phyloP scores from a whole-genome alignment of 2,888 invertebrate species.

The Platycnemis pennipes region DNA sequence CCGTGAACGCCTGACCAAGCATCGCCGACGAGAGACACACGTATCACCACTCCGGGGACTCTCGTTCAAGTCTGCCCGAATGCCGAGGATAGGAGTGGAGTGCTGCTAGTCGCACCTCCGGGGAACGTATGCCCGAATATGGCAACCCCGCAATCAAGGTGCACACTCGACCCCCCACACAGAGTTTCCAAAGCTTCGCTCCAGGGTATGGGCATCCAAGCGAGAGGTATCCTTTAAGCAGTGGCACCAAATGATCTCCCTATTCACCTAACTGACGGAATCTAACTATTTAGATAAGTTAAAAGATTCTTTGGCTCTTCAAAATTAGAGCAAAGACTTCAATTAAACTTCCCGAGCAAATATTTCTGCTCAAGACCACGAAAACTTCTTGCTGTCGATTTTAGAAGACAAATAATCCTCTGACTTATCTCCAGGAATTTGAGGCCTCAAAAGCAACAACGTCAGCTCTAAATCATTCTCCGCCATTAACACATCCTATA shows the following conservation, averaged over 20 bases:
- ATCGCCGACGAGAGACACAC: not conserved
- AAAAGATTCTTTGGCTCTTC: too few species aligned
- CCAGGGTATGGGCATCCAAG: not conserved
- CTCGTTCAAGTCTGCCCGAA: not conserved
- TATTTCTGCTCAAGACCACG: too few species aligned
- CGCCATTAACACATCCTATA: not conserved
- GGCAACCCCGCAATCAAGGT: not conserved
- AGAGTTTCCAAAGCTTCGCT: not conserved
- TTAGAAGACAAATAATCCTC: not conserved
- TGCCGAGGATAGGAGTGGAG: not conserved
- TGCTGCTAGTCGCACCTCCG: not conserved
- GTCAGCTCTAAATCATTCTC: not conserved
- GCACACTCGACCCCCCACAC: not conserved
- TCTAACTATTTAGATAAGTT: too few species aligned
- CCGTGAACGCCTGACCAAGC: not conserved
- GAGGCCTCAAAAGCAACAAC: not conserved
- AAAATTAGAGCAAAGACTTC: too few species aligned
- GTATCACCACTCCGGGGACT: not conserved
- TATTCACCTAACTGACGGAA: too few species aligned
- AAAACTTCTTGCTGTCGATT: too few species aligned
- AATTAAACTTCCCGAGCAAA: too few species aligned
- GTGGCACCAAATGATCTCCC: too few species aligned
- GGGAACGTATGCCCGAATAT: not conserved
- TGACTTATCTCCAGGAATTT: not conserved
- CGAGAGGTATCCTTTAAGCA: not conserved